Conservation (phyloP, 2,888 invertebrate genomes). For the Brachyptera risi region DNA sequence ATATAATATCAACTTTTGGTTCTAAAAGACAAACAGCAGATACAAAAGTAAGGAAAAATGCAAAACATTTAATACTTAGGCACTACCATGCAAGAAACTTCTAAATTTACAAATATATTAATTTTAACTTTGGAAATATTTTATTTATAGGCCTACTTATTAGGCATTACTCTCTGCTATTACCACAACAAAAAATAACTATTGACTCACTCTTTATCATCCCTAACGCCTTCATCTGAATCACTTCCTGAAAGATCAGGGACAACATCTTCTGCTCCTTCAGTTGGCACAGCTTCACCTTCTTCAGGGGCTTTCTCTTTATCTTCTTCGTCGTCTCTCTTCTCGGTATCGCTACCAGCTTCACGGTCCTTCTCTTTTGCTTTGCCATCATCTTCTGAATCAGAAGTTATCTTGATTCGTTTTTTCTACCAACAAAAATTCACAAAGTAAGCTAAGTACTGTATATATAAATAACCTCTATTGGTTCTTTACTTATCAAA, state of each 20-base stretch:
- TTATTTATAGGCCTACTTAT: background rate
- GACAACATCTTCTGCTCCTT: slow-evolving; percentile 39
- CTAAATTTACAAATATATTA: too few species aligned
- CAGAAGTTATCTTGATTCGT: slow-evolving; percentile 17
- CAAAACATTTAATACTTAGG: too few species aligned
- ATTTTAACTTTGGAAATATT: background rate
- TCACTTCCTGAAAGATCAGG: slow-evolving; percentile 56
- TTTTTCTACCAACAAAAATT: background rate
- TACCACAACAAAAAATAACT: background rate
- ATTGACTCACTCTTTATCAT: slow-evolving; percentile 39
- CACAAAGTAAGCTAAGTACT: too few species aligned
- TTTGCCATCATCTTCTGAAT: slow-evolving; percentile 36
- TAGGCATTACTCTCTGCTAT: background rate
- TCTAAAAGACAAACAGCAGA: too few species aligned
- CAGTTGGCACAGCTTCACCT: slow-evolving; percentile 19
- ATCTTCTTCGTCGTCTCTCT: slow-evolving; percentile 36
- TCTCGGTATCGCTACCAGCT: slow-evolving; percentile 39
- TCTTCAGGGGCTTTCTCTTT: slow-evolving; percentile 23
- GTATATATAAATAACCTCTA: too few species aligned
- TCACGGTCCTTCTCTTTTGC: slow-evolving; percentile 35
- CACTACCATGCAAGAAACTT: too few species aligned
- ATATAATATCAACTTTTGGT: too few species aligned
- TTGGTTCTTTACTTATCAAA: too few species aligned
- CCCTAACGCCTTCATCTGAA: slow-evolving; percentile 54
- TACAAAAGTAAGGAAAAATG: too few species aligned